phyloP scores from a whole-genome alignment of 2,797 vertebrate genomes.

The Melanotaenia boesemani region DNA sequence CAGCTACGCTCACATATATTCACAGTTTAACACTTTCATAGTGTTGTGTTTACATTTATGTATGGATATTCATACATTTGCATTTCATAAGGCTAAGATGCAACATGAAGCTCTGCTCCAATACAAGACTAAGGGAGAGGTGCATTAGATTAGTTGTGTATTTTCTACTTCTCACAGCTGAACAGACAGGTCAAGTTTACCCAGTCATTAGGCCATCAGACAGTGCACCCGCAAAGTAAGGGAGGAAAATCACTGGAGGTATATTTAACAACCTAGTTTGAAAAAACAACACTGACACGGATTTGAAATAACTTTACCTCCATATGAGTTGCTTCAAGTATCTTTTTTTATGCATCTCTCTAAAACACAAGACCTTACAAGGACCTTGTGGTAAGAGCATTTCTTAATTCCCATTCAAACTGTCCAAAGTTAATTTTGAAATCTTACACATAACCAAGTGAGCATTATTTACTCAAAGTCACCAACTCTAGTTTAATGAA shows the following conservation, averaged over 20 bases:
- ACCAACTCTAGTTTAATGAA: too few relatives aligned
- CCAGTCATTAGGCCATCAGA: not conserved
- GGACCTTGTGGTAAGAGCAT: not conserved
- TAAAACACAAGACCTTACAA: not conserved
- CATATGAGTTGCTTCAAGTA: not conserved
- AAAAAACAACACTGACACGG: not conserved
- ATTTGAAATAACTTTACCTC: not conserved
- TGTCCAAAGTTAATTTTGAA: too few relatives aligned
- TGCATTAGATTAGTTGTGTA: not conserved
- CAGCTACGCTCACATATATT: slow-evolving; percentile 7
- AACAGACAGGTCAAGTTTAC: slow-evolving; percentile 5
- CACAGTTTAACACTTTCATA: not conserved
- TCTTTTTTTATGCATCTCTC: not conserved
- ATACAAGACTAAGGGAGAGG: not conserved
- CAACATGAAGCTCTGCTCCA: not conserved
- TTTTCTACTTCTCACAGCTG: not conserved
- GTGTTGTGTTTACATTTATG: slow-evolving; percentile 6
- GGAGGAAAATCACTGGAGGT: not conserved
- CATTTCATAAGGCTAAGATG: not conserved
- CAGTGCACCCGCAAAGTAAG: not conserved
- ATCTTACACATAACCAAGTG: too few relatives aligned
- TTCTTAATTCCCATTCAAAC: too few relatives aligned
- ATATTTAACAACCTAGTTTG: not conserved
- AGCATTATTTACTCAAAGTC: too few relatives aligned
- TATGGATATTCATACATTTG: not conserved